Percentiles rank a stretch among this genome's conserved stretches.
Evolutionary conservation across 2,113 vertebrate genomes (phyloP).

Genomic region (Anthoscopus minutus): DNA sequence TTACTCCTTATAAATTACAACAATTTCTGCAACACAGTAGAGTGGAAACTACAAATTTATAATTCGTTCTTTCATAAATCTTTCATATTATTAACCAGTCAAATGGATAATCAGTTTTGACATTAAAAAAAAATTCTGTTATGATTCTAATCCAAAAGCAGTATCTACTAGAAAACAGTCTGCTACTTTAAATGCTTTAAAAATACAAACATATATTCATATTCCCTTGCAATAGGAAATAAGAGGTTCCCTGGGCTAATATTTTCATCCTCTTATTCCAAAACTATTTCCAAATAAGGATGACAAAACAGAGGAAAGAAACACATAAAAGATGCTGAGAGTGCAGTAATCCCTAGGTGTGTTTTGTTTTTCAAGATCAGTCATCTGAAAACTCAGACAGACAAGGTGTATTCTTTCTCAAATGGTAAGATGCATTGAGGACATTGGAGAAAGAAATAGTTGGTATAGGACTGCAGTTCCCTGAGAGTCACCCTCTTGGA

Average conservation of each 20-base stretch:
- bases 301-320: neutral
- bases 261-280: neutral
- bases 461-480: neutral
- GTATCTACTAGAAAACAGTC: neutral
- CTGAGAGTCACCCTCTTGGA: neutral
- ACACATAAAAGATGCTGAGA: neutral
- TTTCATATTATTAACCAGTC: neutral
- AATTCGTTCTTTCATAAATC: neutral
- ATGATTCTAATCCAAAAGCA: neutral
- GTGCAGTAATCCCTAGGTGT: neutral
- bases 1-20: neutral
- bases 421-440: neutral
- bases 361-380: neutral
- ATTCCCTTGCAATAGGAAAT: neutral
- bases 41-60: neutral
- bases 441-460: neutral
- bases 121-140: neutral
- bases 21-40: neutral
- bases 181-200: neutral
- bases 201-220: neutral
- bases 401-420: neutral
- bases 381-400: neutral
- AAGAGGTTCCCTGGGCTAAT: neutral
- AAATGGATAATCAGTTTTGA: neutral
- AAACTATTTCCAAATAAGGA: neutral